Percentiles rank a stretch among this genome's conserved stretches.
Evolutionary conservation across 2,888 invertebrate genomes (phyloP).

Genomic region (Piscicola geometra): DNA sequence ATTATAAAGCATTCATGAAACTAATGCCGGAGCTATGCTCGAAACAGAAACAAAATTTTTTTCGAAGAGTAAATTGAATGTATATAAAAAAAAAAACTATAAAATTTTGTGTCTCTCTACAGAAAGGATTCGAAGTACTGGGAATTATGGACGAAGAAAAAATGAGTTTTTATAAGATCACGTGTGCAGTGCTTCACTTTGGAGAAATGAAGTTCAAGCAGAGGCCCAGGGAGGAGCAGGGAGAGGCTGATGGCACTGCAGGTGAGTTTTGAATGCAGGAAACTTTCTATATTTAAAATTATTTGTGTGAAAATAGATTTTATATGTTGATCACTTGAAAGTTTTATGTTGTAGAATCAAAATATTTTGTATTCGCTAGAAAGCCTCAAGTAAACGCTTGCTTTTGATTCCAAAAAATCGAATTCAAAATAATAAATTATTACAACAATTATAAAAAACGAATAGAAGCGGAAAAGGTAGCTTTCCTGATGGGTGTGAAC

Average conservation of each 20-base stretch:
- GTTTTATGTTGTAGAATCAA: too few relatives aligned
- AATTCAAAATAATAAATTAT: neutral
- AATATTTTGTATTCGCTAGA: too few relatives aligned
- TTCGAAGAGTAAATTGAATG: neutral
- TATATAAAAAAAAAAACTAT: neutral
- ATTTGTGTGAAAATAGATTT: neutral
- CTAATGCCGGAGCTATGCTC: neutral
- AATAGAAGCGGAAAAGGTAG: constrained; percentile 79
- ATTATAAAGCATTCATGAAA: neutral
- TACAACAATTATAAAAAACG: neutral
- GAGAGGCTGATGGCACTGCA: constrained; percentile 55
- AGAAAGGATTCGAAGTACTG: constrained; percentile 98
- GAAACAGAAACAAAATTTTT: too few relatives aligned
- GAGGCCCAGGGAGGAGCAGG: constrained; percentile 97
- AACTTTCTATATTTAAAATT: neutral
- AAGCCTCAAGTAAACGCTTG: neutral
- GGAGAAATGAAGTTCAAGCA: constrained; percentile 99
- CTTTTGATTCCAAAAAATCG: too few relatives aligned
- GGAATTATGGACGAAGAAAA: constrained; percentile 92
- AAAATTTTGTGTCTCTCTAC: constrained; percentile 18
- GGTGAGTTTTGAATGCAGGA: constrained; percentile 42
- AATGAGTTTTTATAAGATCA: constrained; percentile 92
- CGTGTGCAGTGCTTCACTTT: constrained; percentile 98
- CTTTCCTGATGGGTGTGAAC: constrained; percentile 84
- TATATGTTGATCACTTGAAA: neutral